Conservation (phyloP, 2,113 vertebrate genomes). For the Pedetes capensis region DNA sequence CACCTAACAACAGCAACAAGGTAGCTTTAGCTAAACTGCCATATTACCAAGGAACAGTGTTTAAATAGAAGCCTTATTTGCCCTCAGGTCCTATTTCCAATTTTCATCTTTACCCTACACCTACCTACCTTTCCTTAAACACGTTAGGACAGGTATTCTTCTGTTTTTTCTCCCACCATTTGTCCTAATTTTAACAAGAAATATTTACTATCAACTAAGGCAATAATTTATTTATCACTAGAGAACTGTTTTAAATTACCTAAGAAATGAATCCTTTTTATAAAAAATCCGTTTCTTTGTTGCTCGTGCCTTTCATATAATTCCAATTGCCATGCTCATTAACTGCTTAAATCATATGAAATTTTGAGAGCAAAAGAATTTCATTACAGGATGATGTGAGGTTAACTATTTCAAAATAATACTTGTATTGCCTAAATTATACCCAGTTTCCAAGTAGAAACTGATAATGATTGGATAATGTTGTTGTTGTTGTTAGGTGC, state of each 20-base stretch:
- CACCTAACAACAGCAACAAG: too few relatives aligned
- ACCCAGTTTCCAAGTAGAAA: conserved; percentile 50
- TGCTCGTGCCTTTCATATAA: conserved; percentile 56
- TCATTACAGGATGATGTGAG: not conserved
- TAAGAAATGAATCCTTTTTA: conserved; percentile 45
- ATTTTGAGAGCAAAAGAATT: conserved; percentile 40
- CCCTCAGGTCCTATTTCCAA: not conserved
- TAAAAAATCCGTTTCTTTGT: not conserved
- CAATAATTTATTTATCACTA: not conserved
- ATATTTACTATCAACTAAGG: conserved; percentile 2
- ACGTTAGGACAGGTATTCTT: not conserved
- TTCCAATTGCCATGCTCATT: conserved; percentile 7
- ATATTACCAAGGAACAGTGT: not conserved
- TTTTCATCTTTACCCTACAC: not conserved
- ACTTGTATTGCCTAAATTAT: conserved; percentile 11
- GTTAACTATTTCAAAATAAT: conserved; percentile 57
- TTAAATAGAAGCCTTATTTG: conserved; percentile 19
- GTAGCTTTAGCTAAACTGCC: not conserved
- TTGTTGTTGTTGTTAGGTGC: too few relatives aligned
- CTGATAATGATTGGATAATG: conserved; percentile 12
- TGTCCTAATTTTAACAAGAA: conserved; percentile 14
- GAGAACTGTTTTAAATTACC: conserved; percentile 47
- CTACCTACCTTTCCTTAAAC: not conserved
- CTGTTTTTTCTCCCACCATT: conserved; percentile 31
- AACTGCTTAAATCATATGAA: conserved; percentile 34